Evolutionary conservation across 2,113 vertebrate species (phyloP).

Genomic region (Epinephelus fuscoguttatus): DNA sequence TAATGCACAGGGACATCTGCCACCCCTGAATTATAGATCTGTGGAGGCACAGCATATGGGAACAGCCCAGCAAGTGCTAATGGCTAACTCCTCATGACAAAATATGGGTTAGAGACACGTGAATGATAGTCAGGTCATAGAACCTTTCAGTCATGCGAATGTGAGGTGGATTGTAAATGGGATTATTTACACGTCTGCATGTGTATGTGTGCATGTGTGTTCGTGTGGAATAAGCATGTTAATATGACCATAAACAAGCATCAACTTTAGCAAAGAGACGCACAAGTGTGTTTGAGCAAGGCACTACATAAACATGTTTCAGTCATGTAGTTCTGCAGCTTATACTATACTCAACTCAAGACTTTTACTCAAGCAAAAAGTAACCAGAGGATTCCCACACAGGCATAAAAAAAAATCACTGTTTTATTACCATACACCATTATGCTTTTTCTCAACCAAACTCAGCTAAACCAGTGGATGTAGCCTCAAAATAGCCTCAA

Average conservation of each 20-base stretch:
- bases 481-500: slow-evolving; percentile 20
- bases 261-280: slow-evolving; percentile 24
- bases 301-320: slow-evolving; percentile 8
- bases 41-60: slow-evolving; percentile 84
- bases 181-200: slow-evolving; percentile 57
- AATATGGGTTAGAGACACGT: slow-evolving; percentile 77
- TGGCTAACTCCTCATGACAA: slow-evolving; percentile 81
- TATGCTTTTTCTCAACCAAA: slow-evolving; percentile 10
- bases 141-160: slow-evolving; percentile 61
- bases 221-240: slow-evolving; percentile 4
- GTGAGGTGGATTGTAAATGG: slow-evolving; percentile 61
- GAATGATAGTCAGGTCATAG: slow-evolving; percentile 66
- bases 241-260: slow-evolving; percentile 28
- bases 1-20: slow-evolving; percentile 87
- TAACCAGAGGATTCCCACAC: slow-evolving; percentile 19
- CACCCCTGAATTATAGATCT: slow-evolving; percentile 88
- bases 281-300: slow-evolving; percentile 3
- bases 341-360: not conserved
- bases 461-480: slow-evolving; percentile 16
- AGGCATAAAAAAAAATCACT: slow-evolving; percentile 11
- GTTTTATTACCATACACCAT: not conserved
- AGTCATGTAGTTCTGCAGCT: slow-evolving; percentile 1
- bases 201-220: not conserved
- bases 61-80: slow-evolving; percentile 81
- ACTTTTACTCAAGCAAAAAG: not conserved